Percentiles rank a stretch among this genome's conserved stretches.
Evolutionary conservation across 2,797 vertebrate genomes (phyloP).

Genomic region (Pseudochirops cupreus): DNA sequence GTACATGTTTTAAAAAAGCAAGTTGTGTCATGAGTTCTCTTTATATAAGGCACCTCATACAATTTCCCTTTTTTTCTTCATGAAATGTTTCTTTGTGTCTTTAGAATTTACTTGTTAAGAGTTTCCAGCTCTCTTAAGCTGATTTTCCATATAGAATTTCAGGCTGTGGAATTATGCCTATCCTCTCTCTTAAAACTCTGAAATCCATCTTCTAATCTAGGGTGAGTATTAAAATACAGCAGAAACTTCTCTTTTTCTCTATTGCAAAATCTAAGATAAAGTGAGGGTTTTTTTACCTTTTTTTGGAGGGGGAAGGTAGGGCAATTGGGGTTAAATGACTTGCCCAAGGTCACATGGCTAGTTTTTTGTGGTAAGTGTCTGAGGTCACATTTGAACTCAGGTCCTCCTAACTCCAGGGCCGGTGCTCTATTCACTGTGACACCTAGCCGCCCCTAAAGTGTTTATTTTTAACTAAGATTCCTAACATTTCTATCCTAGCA

Average conservation of each 20-base stretch:
- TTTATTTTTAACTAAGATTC: neutral
- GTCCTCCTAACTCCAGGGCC: no score
- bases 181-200: neutral
- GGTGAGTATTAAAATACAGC: neutral
- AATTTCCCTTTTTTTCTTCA: neutral
- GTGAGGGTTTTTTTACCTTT: no score
- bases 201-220: neutral
- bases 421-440: no score
- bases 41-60: neutral
- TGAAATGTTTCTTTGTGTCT: neutral
- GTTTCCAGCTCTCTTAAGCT: neutral
- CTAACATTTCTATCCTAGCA: neutral
- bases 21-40: neutral
- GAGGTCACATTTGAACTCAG: no score
- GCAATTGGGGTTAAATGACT: no score
- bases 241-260: neutral
- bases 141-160: neutral
- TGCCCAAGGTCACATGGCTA: no score
- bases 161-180: neutral
- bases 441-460: no score
- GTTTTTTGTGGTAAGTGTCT: no score
- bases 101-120: neutral
- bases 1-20: neutral
- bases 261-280: neutral
- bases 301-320: no score